These are phyloP conservation scores for Tychaedon coryphoeus DNA, from an alignment of 2,113 vertebrate genomes.

Conservation along the genomic window DNA sequence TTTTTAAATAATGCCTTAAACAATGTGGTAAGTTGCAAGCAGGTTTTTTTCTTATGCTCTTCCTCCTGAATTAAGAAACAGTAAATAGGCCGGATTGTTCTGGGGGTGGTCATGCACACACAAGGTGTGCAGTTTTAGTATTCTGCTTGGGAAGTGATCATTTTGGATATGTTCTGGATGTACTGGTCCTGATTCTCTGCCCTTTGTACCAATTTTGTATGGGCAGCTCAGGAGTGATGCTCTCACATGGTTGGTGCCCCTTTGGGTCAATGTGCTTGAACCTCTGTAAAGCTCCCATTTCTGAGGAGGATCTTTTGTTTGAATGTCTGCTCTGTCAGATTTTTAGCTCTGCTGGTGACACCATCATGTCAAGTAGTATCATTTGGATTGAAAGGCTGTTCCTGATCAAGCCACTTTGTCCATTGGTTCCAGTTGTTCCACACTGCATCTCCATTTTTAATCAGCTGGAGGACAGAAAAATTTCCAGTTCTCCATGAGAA, in stretches of 20 bases:
- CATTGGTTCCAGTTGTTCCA: neutral
- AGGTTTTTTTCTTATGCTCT: neutral
- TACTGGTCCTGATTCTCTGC: neutral
- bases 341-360: neutral
- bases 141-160: rapidly evolving
- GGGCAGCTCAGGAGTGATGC: neutral
- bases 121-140: neutral
- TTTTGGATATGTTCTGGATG: neutral
- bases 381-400: neutral
- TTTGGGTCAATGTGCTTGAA: neutral
- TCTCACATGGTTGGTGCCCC: neutral
- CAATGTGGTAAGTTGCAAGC: neutral
- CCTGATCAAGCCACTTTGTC: neutral
- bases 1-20: neutral
- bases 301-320: neutral
- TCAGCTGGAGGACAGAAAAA: neutral
- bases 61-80: neutral
- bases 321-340: neutral
- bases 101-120: neutral
- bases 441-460: neutral
- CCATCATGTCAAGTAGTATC: neutral
- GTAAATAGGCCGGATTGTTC: neutral
- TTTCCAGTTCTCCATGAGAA: neutral
- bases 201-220: neutral
- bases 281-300: neutral